Evolutionary conservation across 1,140 invertebrate species (phyloP), one percentile per base, ranked within the genome.

Genomic region (Akabosia matsudoensis): DNA sequence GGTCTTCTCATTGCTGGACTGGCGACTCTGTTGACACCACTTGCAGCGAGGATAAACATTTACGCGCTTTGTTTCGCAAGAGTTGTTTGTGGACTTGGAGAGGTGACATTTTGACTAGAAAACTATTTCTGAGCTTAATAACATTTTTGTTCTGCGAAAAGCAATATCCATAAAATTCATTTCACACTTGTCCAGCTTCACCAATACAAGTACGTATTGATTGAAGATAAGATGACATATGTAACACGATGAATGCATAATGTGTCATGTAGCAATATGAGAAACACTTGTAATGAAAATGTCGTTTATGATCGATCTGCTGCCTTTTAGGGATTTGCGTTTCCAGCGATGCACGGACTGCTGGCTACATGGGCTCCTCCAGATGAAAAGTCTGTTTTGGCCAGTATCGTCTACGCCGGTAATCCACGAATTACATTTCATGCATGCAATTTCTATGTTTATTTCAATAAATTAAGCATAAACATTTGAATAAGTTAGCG

Each of bases 361-460:
- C 45, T 72, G 33, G 70, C 70, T n/a, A 26, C 31, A 3, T 72
- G 70, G 70, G 92, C 94, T 82, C 93, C 93, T 28, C 92, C 93
- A 74, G 92, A 93, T 85, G 93, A 95, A 85, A 90, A 93, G 83
- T 94, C 92, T 84, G 88, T 92, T 82, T 92, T 95, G 91, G 92
- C 92, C 79, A 92, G 92, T 78, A 92, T 93, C 81, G 92, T 95
- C 79, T 95, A 94, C 88, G 93, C 93, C 82, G 92, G 92, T 93
- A 88, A 72, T 82, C 61, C 0, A 71, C 34, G 34, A 73, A n/a
- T 52, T 52, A 26, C 1, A 33, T 14, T 70, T n/a, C n/a, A 45
- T 31, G 22, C 37, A 56, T 77, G 14, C 75, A 37, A 72, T 79
- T 74, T 77, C 79, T 77, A 79, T 70, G 81, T 70, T 79, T 70